Evolutionary conservation across 2,113 vertebrate genomes (phyloP).

Genomic region (Mobula hypostoma): DNA sequence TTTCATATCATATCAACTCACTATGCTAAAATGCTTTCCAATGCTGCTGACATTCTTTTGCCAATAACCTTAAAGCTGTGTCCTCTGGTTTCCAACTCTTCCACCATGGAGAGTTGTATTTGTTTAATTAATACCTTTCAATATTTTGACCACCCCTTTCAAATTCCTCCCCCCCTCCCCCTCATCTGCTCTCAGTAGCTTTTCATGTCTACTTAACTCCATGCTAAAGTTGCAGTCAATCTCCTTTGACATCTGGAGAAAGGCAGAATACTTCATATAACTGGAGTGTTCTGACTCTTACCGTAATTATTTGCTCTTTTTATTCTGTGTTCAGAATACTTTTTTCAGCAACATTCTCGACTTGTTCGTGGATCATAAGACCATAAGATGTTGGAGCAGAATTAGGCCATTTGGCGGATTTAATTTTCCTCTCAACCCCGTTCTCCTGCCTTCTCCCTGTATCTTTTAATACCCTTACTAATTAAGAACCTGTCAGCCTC

Average conservation of each 20-base stretch:
- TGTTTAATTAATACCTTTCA: not conserved
- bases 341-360: not conserved
- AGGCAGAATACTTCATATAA: not conserved
- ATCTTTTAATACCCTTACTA: too few species aligned
- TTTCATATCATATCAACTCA: not conserved
- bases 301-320: not conserved
- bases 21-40: not conserved
- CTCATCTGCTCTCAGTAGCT: not conserved
- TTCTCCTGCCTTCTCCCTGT: too few species aligned
- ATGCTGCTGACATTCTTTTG: not conserved
- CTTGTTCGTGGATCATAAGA: not conserved
- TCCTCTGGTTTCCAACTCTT: not conserved
- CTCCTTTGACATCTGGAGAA: not conserved
- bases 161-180: not conserved
- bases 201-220: not conserved
- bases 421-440: too few species aligned
- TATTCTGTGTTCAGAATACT: not conserved
- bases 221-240: not conserved
- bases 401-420: too few species aligned
- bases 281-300: not conserved
- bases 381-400: too few species aligned
- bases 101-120: not conserved
- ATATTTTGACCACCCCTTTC: not conserved
- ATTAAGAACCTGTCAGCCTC: too few species aligned
- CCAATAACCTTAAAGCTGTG: not conserved